These are phyloP conservation scores for Rhinoptilus africanus DNA, from an alignment of 2,113 vertebrate species.

Conservation along the genomic window DNA sequence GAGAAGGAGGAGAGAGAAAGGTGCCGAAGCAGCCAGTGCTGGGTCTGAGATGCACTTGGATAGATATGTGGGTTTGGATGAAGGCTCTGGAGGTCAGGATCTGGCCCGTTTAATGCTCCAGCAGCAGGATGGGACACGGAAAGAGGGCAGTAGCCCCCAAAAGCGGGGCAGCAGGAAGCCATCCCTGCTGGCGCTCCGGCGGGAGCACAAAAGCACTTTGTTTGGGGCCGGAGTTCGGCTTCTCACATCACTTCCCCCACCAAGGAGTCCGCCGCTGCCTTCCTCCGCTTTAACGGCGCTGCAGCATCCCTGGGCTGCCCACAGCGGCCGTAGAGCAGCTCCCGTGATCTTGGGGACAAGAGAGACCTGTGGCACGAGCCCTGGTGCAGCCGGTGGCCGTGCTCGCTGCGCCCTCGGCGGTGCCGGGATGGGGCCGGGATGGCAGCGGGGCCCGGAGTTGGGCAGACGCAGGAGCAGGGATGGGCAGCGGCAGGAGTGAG, in stretches of 20 bases:
- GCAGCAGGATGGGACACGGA: neutral
- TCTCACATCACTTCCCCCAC: fast-evolving
- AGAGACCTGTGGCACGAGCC: neutral
- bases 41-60: fast-evolving
- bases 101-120: neutral
- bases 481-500: neutral
- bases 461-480: fast-evolving
- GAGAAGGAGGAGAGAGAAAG: neutral
- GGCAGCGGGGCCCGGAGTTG: neutral
- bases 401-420: neutral
- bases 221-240: neutral
- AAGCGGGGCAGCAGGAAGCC: neutral
- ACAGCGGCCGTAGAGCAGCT: neutral
- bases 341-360: fast-evolving
- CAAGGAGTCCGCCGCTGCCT: fast-evolving
- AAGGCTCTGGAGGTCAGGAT: neutral
- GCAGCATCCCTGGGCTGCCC: neutral
- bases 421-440: neutral
- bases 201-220: constrained; percentile 11
- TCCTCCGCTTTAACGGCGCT: fast-evolving
- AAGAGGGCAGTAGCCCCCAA: neutral
- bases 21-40: fast-evolving
- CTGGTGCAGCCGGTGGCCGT: fast-evolving
- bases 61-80: neutral
- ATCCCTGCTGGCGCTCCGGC: neutral